Evolutionary conservation across 2,888 invertebrate species (phyloP).

Genomic region (Adineta ricciae): DNA sequence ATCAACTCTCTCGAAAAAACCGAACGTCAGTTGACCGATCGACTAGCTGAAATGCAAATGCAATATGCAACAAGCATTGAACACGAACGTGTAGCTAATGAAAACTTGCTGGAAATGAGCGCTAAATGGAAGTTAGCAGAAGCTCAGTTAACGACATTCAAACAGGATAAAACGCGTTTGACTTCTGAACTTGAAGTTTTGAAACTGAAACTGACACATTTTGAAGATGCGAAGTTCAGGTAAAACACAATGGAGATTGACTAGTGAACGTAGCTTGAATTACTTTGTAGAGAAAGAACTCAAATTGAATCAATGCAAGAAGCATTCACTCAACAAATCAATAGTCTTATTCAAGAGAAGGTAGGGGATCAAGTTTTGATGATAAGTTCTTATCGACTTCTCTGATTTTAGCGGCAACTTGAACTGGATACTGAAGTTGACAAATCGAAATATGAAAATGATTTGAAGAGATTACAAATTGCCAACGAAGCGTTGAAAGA

Average conservation of each 20-base stretch:
- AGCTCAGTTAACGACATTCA: conserved; percentile 45
- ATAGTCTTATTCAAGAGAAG: conserved; percentile 56
- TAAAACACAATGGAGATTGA: too few species aligned
- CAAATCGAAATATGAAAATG: conserved; percentile 59
- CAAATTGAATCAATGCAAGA: conserved; percentile 44
- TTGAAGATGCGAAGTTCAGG: conserved; percentile 48
- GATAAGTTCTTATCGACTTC: not conserved
- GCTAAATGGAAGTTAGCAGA: conserved; percentile 45
- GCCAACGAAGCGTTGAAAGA: conserved; percentile 48
- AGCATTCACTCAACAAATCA: conserved; percentile 52
- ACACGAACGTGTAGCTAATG: conserved; percentile 61
- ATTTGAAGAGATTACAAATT: conserved; percentile 51
- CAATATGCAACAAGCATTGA: conserved; percentile 59
- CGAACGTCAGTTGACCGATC: conserved; percentile 61
- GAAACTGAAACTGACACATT: conserved; percentile 50
- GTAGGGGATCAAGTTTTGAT: conserved; percentile 38
- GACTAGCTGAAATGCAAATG: conserved; percentile 56
- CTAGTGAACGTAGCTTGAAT: too few species aligned
- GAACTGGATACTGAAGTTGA: conserved; percentile 52
- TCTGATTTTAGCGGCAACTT: conserved; percentile 53
- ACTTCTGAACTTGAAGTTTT: conserved; percentile 59
- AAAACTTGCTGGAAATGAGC: conserved; percentile 56
- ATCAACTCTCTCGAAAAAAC: conserved; percentile 59
- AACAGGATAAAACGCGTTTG: conserved; percentile 47
- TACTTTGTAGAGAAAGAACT: conserved; percentile 40